These are phyloP conservation scores for Phataginus tricuspis DNA, from an alignment of 2,797 vertebrate species.

Conservation along the genomic window DNA sequence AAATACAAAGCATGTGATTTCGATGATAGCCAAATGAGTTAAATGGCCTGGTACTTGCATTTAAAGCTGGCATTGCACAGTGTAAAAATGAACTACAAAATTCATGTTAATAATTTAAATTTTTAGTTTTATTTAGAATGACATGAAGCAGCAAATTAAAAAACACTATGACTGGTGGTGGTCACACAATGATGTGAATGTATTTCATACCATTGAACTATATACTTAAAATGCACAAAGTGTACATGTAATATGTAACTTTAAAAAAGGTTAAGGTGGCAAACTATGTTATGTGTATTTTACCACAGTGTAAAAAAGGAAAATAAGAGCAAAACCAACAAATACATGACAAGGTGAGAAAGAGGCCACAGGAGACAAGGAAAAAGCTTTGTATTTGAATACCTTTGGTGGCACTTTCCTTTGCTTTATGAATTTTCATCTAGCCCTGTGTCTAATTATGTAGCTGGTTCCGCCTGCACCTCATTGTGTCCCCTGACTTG, in stretches of 20 bases:
- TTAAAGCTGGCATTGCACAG: not conserved
- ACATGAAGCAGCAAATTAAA: not conserved
- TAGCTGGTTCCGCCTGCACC: not conserved
- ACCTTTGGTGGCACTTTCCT: not conserved
- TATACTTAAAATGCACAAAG: not conserved
- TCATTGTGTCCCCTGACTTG: not conserved
- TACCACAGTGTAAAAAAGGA: not conserved
- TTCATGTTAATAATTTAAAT: not conserved
- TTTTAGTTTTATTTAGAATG: constrained; percentile 37
- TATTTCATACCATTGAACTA: not conserved
- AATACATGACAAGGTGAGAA: not conserved
- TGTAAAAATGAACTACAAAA: not conserved
- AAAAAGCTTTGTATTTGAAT: not conserved
- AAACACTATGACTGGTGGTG: not conserved
- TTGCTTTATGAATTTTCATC: not conserved
- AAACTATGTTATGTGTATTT: not conserved
- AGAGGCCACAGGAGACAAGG: not conserved
- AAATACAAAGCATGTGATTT: not conserved
- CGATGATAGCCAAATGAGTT: not conserved
- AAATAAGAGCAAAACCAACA: not conserved
- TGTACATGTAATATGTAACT: not conserved
- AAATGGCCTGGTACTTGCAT: not conserved
- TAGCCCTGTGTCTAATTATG: not conserved
- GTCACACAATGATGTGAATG: not conserved
- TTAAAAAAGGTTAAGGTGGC: not conserved